Evolutionary conservation across 1,140 invertebrate species (phyloP).

Genomic region (Drosophila kurseongensis): DNA sequence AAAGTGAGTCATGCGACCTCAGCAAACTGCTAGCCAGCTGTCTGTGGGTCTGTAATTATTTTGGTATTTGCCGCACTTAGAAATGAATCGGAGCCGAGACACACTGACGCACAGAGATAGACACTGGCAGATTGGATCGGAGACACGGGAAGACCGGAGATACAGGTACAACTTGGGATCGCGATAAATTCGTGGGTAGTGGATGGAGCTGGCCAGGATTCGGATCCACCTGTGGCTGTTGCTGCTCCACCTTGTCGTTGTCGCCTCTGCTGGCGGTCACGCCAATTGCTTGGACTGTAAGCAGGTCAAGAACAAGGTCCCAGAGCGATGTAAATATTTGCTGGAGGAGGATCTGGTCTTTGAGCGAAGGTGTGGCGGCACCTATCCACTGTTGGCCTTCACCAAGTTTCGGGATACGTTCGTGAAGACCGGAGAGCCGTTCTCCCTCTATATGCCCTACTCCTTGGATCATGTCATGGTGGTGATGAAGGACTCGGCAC

Average conservation of each 20-base stretch:
- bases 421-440: constrained; percentile 41
- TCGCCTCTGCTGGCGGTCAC: too few relatives aligned
- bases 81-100: constrained; percentile 15
- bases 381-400: constrained; percentile 35
- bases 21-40: constrained; percentile 9
- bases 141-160: not conserved
- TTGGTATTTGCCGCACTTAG: not conserved
- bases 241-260: not conserved
- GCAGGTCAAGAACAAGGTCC: constrained; percentile 5
- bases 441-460: constrained; percentile 37
- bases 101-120: constrained; percentile 5
- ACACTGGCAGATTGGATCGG: constrained; percentile 1
- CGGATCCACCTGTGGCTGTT: not conserved
- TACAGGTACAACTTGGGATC: too few relatives aligned
- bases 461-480: constrained; percentile 34
- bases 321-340: constrained; percentile 45
- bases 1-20: constrained; percentile 3
- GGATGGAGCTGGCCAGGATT: constrained; percentile 7
- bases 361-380: constrained; percentile 22
- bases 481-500: constrained; percentile 40
- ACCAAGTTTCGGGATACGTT: constrained; percentile 57
- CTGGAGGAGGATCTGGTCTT: not conserved
- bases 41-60: constrained; percentile 4
- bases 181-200: not conserved
- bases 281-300: not conserved